A percentile compares a stretch with the other conserved stretches of the same genome.
These are phyloP conservation scores for Otocyon megalotis DNA, from an alignment of 2,113 vertebrate genomes.

Conservation along the genomic window DNA sequence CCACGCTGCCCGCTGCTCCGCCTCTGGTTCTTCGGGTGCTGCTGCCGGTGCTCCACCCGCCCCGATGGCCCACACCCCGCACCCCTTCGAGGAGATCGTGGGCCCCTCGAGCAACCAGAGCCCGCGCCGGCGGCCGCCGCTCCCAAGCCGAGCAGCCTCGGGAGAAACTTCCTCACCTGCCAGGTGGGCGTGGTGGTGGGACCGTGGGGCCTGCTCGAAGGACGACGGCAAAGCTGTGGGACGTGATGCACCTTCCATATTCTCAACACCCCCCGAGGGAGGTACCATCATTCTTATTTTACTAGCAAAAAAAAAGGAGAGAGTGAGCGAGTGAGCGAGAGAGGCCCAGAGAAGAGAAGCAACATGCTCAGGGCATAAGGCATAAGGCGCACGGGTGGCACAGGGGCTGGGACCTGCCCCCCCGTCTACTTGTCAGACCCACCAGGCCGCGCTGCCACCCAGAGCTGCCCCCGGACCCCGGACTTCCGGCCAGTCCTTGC, in stretches of 20 bases:
- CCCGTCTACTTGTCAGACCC: too few relatives aligned
- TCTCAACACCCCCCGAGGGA: background rate
- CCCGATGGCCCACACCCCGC: background rate
- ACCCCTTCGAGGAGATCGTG: background rate
- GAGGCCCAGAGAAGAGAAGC: background rate
- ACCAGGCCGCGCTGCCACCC: background rate
- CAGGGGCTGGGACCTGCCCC: too few relatives aligned
- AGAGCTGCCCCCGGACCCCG: background rate
- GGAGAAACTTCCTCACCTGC: background rate
- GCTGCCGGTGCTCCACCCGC: background rate
- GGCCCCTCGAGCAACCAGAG: background rate
- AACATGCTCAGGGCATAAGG: background rate
- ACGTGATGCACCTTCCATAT: background rate
- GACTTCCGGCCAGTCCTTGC: background rate
- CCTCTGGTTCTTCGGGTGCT: background rate
- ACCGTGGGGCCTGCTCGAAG: background rate
- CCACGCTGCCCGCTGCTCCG: fast-evolving
- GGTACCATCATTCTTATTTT: background rate
- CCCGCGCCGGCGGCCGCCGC: fast-evolving
- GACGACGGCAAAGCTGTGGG: background rate
- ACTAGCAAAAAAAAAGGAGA: background rate
- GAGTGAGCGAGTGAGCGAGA: too few relatives aligned
- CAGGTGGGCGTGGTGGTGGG: background rate
- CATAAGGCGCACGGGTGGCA: too few relatives aligned
- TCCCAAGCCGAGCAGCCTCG: background rate